A percentile compares a stretch with the other conserved stretches of the same genome.
Evolutionary conservation across 2,113 vertebrate species (phyloP).

Genomic region (Oreamnos americanus): DNA sequence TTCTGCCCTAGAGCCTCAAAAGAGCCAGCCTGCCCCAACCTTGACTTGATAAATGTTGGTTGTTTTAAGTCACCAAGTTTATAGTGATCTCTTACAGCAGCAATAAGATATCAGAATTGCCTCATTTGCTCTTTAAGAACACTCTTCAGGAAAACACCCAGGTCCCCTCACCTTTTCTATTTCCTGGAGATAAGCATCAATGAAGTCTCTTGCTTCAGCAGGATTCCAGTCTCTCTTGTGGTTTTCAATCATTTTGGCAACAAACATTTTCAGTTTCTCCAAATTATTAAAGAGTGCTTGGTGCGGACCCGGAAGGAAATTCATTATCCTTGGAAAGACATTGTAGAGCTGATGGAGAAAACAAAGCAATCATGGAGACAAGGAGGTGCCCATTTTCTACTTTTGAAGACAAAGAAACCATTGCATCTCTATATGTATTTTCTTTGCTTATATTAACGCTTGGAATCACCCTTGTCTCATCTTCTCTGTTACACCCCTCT

Average conservation of each 20-base stretch:
- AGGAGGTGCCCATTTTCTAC: accelerated
- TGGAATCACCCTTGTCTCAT: neutral
- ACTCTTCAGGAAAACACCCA: neutral
- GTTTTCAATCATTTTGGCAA: slow-evolving; percentile 69
- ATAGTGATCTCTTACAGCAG: neutral
- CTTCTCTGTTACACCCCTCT: neutral
- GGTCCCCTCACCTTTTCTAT: slow-evolving; percentile 81
- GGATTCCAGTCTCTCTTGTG: slow-evolving; percentile 83
- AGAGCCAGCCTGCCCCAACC: neutral
- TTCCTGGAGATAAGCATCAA: slow-evolving; percentile 86
- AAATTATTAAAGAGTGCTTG: slow-evolving; percentile 69
- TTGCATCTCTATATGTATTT: neutral
- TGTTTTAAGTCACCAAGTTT: neutral
- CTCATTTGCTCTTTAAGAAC: neutral
- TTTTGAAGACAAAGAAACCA: neutral
- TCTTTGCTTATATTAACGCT: neutral
- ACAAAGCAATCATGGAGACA: neutral
- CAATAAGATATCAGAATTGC: neutral
- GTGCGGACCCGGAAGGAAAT: slow-evolving; percentile 14
- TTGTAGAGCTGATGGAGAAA: slow-evolving; percentile 79
- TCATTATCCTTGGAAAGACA: neutral
- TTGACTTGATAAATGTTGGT: neutral
- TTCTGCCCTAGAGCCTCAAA: neutral
- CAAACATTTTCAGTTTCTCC: slow-evolving; percentile 50
- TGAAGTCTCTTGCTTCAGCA: slow-evolving; percentile 83